Conservation (phyloP, 2,888 invertebrate genomes). For the Masnerella sp. region DNA sequence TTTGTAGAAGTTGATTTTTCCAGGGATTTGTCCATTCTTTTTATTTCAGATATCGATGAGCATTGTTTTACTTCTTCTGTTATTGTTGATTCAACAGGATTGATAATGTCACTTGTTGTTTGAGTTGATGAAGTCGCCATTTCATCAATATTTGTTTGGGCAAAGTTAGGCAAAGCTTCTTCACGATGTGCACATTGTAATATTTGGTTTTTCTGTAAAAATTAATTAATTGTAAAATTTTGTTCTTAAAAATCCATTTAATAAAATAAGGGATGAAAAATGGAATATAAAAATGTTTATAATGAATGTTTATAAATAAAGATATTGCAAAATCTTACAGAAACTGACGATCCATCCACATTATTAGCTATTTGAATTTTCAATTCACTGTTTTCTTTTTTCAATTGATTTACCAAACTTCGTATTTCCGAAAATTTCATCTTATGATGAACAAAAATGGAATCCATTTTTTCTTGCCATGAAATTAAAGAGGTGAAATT, state of each 20-base stretch:
- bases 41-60: no score
- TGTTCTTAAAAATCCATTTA: no score
- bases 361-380: slow-evolving; percentile 36
- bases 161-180: neutral
- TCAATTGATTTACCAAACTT: slow-evolving; percentile 78
- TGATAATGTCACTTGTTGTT: neutral
- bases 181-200: neutral
- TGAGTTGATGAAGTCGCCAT: neutral
- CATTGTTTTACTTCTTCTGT: no score
- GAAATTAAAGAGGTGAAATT: slow-evolving; percentile 82
- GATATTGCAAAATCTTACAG: no score
- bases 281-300: no score
- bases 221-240: neutral
- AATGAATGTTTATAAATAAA: no score
- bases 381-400: slow-evolving; percentile 72
- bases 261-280: no score
- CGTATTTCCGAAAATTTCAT: slow-evolving; percentile 84
- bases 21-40: no score
- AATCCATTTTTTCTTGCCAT: slow-evolving; percentile 83
- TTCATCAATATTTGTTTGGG: neutral
- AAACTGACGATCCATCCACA: slow-evolving; percentile 1
- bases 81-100: no score
- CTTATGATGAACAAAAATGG: slow-evolving; percentile 82
- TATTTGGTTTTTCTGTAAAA: neutral
- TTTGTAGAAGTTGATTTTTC: no score